Evolutionary conservation across 1,140 invertebrate genomes (phyloP), one percentile per base, ranked within the genome.

Genomic region (Acromyrmex heyeri): DNA sequence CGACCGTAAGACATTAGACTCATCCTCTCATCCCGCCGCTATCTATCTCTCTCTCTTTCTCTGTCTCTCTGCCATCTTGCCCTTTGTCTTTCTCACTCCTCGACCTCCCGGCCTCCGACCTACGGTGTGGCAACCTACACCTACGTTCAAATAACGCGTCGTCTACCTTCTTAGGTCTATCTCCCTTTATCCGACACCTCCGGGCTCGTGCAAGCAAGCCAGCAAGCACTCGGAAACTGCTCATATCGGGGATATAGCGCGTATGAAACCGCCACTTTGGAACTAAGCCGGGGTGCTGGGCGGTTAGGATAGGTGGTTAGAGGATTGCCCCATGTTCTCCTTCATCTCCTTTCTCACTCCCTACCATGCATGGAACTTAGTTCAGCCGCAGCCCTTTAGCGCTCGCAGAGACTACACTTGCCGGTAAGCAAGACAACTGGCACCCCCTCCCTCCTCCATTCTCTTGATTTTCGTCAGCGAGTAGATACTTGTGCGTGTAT

Each of bases 201-300:
- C 48, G 79, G 53, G 34, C n/a, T 10, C 85, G 76, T 70, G 30
- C 87, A 70, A 69, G 81, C 27, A 70, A 69, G 81, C 27, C 75
- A 79, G 62, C 85, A 87, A 78, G 81, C 73, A 78, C 86, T 88
- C 48, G 86, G 86, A 61, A 88, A 91, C 86, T 91, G 85, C 86
- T 89, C 90, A 89, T 90, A 92, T 93, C 89, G 85, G 72, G 65
- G 69, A 86, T 86, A 83, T 69, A 88, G 65, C 86, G 82, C 91
- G 91, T 86, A 91, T 87, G 91, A 92, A 93, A 92, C 91, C 91
- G 70, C 91, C 88, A 92, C 89, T 93, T 93, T 88, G 91, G 73
- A 93, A 93, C 88, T 93, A 90, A 93, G 88, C 82, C 62, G 86
- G 48, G 59, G 67, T 59, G 85, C 50, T 77, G 57, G 75, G 55